Evolutionary conservation across 2,888 invertebrate genomes (phyloP), one percentile per base, ranked within the genome.

Genomic region (Hemicrepidius hirtus): DNA sequence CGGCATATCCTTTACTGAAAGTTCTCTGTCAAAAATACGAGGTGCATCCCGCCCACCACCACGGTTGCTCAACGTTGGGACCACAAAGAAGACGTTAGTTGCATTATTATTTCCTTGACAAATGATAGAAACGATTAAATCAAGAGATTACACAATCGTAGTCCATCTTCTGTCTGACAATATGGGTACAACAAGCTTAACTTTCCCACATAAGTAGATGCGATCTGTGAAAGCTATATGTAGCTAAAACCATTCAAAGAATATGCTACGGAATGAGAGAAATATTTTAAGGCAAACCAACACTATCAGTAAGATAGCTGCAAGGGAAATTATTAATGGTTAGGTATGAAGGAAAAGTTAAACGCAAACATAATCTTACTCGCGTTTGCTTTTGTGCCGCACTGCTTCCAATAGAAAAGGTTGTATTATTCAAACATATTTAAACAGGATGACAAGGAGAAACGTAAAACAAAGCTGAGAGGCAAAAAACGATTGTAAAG

Each of bases 51-150:
- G 60, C 60, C 60, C 40, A 60, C 60, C 4, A 24, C 21, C 18
- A 37, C 35, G 10, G 24, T 40, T 60, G 13, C 21, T 41, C 24
- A 46, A 40, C 13, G 40, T 13, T 13, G n/a, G 6, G 2, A 4
- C 18, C 3, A 32, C 63, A 68, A 68, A 59, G 49, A 68, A 68
- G 68, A 68, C 60, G 44, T 67, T 59, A 67, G 67, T 35, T 21
- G 66, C 41, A 44, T 60, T 68, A 68, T 66, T 71, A 60, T 62
- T 67, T 55, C 37, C 21, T 40, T 68, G 73, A 73, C 73, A 73
- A 73, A 73, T 73, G 68, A 41, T 60, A 50, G 68, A 63, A 41
- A 49, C 41, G 73, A 73, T 73, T 73, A 69, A 73, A 68, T 69
- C 73, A 44, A 65, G 16, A 69, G 65, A 73, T 68, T 66, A 53